phyloP scores from a whole-genome alignment of 1,140 invertebrate genomes.

The Lutraria rhynchaena region DNA sequence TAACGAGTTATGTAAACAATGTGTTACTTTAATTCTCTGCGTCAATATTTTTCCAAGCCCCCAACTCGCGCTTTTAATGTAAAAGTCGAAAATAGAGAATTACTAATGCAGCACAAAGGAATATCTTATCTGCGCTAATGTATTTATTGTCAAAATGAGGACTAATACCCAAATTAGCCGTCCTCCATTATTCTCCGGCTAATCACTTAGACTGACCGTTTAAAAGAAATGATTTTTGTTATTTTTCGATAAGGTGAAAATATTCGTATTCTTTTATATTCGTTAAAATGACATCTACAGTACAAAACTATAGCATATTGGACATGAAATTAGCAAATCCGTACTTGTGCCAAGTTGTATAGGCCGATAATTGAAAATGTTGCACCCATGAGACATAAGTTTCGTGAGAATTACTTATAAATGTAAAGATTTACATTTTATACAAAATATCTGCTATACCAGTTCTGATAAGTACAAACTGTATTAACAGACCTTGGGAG shows the following conservation, averaged over 20 bases:
- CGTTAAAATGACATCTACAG: neutral
- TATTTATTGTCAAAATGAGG: slow-evolving; percentile 57
- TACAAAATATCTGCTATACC: too few species aligned
- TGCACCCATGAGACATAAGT: too few species aligned
- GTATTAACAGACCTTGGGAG: too few species aligned
- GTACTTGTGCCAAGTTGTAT: too few species aligned
- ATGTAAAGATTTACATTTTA: too few species aligned
- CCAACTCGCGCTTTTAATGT: slow-evolving; percentile 52
- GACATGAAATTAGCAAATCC: too few species aligned
- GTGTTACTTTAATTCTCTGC: slow-evolving; percentile 56
- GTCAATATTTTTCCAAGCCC: slow-evolving; percentile 58
- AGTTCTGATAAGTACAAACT: too few species aligned
- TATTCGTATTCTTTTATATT: slow-evolving; percentile 24
- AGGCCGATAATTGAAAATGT: too few species aligned
- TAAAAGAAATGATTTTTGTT: slow-evolving; percentile 51
- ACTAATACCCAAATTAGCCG: slow-evolving; percentile 51
- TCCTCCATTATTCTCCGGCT: slow-evolving; percentile 41
- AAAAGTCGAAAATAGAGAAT: slow-evolving; percentile 48
- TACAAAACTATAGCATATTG: neutral
- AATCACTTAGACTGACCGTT: slow-evolving; percentile 43
- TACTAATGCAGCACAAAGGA: slow-evolving; percentile 54
- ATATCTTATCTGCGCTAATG: slow-evolving; percentile 57
- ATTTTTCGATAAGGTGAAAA: slow-evolving; percentile 52
- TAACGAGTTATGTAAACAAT: slow-evolving; percentile 59
- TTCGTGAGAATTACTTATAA: too few species aligned